Evolutionary conservation across 2,888 invertebrate species (phyloP).

Genomic region (Brachypterus glaber): DNA sequence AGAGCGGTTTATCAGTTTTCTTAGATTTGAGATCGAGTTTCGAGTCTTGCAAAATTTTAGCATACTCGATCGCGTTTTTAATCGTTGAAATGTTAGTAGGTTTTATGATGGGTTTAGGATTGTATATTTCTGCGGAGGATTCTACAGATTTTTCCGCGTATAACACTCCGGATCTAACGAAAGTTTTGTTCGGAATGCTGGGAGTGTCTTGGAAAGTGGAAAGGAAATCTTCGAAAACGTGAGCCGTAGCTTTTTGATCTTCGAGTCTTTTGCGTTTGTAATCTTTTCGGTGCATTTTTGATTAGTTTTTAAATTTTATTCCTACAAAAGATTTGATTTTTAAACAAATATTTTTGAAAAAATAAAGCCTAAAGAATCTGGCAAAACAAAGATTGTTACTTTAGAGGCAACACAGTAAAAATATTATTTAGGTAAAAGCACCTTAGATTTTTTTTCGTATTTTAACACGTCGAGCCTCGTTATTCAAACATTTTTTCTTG

Average conservation of each 20-base stretch:
- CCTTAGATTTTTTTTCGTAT: no score
- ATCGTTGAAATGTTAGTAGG: conserved; percentile 40
- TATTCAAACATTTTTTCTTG: no score
- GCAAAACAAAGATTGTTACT: no score
- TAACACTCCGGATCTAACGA: conserved; percentile 80
- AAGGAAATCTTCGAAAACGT: conserved; percentile 92
- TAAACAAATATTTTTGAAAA: no score
- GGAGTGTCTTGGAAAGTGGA: conserved; percentile 69
- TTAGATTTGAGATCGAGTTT: conserved; percentile 47
- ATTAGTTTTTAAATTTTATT: no score
- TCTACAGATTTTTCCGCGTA: conserved; percentile 78
- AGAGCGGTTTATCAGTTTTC: conserved; percentile 80
- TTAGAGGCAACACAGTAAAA: no score
- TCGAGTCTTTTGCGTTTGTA: conserved; percentile 45
- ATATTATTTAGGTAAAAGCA: no score
- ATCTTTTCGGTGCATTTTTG: conserved; percentile 14
- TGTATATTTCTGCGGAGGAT: conserved; percentile 74
- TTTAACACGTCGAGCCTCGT: no score
- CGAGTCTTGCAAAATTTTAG: conserved; percentile 51
- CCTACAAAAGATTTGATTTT: no score
- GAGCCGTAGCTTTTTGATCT: conserved; percentile 79
- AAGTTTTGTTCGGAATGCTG: conserved; percentile 55
- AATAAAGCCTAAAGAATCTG: no score
- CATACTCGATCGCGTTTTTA: conserved; percentile 58
- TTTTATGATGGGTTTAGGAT: conserved; percentile 68